Evolutionary conservation across 2,888 invertebrate species (phyloP).

Genomic region (Caenorhabditis afra): DNA sequence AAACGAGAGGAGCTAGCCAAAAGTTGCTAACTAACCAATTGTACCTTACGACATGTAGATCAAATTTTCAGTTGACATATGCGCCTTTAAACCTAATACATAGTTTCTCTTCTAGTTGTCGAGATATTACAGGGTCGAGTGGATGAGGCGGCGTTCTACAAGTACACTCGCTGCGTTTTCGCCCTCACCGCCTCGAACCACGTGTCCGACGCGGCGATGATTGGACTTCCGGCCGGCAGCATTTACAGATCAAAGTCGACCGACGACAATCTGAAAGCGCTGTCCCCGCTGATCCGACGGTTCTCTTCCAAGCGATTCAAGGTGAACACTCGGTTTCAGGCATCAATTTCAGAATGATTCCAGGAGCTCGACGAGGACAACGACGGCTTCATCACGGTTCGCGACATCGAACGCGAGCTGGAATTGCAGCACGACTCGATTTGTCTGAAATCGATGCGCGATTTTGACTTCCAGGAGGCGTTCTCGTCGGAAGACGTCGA

Average conservation of each 20-base stretch:
- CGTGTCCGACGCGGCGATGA: slow-evolving; percentile 38
- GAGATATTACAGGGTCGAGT: slow-evolving; percentile 73
- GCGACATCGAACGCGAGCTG: slow-evolving; percentile 68
- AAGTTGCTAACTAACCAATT: neutral
- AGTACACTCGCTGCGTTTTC: slow-evolving; percentile 71
- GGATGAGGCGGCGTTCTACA: slow-evolving; percentile 66
- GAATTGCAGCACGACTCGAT: slow-evolving; percentile 49
- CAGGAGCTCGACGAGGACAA: slow-evolving; percentile 69
- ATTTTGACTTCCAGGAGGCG: slow-evolving; percentile 11
- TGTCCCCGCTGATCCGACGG: slow-evolving; percentile 56
- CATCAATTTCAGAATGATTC: slow-evolving; percentile 1
- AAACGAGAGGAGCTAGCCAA: too few species aligned
- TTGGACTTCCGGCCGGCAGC: slow-evolving; percentile 64
- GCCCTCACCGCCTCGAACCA: slow-evolving; percentile 67
- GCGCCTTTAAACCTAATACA: too few species aligned
- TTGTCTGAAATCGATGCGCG: slow-evolving; percentile 53
- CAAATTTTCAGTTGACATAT: neutral
- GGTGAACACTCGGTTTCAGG: slow-evolving; percentile 19
- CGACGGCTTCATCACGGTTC: slow-evolving; percentile 74
- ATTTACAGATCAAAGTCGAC: slow-evolving; percentile 63
- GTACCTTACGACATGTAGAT: neutral
- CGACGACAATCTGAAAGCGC: slow-evolving; percentile 61
- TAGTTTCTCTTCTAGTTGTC: too few species aligned
- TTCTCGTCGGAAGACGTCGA: neutral
- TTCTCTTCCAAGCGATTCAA: slow-evolving; percentile 57